Evolutionary conservation across 1,140 invertebrate species (phyloP).

Genomic region (Leucophenga varia): DNA sequence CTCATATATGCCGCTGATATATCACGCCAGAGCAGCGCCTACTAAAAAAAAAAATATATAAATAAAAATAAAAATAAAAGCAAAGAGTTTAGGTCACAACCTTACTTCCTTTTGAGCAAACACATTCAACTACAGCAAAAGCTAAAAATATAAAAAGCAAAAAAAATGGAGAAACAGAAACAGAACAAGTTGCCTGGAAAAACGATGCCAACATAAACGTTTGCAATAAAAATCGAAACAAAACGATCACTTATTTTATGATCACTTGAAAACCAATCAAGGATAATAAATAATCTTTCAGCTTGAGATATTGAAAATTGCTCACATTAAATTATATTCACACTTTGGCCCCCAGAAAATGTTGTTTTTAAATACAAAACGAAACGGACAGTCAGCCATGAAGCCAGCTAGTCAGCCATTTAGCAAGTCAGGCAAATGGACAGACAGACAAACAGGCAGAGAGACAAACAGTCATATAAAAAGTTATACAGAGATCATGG

Average conservation of each 20-base stretch:
- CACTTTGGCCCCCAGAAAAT: conserved; percentile 53
- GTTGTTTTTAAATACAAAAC: conserved; percentile 44
- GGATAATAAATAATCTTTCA: conserved; percentile 54
- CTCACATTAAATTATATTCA: conserved; percentile 56
- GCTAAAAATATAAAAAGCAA: conserved; percentile 11
- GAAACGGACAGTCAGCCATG: conserved; percentile 27
- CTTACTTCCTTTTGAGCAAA: conserved; percentile 19
- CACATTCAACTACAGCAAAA: conserved; percentile 32
- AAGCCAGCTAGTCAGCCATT: no score
- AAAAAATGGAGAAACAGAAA: conserved; percentile 26
- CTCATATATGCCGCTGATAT: no score
- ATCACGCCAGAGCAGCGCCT: no score
- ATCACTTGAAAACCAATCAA: conserved; percentile 57
- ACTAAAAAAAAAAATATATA: no score
- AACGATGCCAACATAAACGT: conserved; percentile 24
- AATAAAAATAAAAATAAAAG: conserved; percentile 5
- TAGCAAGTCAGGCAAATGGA: no score
- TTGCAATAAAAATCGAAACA: conserved; percentile 8
- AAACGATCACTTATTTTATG: conserved; percentile 55
- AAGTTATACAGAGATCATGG: no score
- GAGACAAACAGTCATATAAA: conserved; percentile 3
- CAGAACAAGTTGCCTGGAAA: conserved; percentile 28
- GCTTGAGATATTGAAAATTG: conserved; percentile 49
- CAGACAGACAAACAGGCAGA: conserved; percentile 15
- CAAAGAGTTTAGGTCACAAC: conserved; percentile 6